Evolutionary conservation across 2,797 vertebrate genomes (phyloP), one percentile per base, ranked within the genome.

Genomic region (Rhodeus uyekii): DNA sequence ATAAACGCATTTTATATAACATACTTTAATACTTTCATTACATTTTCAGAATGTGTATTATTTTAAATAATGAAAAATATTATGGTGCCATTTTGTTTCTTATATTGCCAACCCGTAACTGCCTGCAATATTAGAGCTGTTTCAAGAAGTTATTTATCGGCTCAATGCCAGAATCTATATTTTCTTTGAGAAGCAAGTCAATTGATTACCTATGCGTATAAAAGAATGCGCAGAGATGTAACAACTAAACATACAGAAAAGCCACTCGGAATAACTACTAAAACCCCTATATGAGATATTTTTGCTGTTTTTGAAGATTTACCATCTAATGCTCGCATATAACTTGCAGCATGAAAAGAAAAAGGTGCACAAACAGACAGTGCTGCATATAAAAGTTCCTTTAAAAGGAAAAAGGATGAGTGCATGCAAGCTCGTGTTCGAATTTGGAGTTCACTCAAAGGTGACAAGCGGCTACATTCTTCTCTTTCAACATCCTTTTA

Each of bases 361-460:
- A 10, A 18, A 75, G 50, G 34, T 27, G 39, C 36, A 76, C 48
- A 60, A 60, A 60, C 13, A 76, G 60, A 64, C 44, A 64, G 60
- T 0, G n/a, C 14, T 44, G 76, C 81, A 85, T 74, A 69, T 53
- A 63, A 76, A 77, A 55, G 53, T 44, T 78, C 24, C 6, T 44
- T 22, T 42, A 39, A 46, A 27, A 79, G 19, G 27, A 55, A n/a
- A 64, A 9, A 69, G 27, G 53, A 82, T 29, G 18, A 53, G 58
- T 12, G 79, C 61, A 58, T 81, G 78, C 32, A 78, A 44, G 81
- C 85, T 85, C 69, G 53, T 81, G 86, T 87, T 91, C 78, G 86
- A 82, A 84, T 82, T 80, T 84, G 78, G 46, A 77, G 83, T 83
- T 89, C 72, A 83, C 74, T 87, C 75, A 83, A 77, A 89, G 86